Evolutionary conservation across 1,140 invertebrate species (phyloP).

Genomic region (Ruditapes philippinarum): DNA sequence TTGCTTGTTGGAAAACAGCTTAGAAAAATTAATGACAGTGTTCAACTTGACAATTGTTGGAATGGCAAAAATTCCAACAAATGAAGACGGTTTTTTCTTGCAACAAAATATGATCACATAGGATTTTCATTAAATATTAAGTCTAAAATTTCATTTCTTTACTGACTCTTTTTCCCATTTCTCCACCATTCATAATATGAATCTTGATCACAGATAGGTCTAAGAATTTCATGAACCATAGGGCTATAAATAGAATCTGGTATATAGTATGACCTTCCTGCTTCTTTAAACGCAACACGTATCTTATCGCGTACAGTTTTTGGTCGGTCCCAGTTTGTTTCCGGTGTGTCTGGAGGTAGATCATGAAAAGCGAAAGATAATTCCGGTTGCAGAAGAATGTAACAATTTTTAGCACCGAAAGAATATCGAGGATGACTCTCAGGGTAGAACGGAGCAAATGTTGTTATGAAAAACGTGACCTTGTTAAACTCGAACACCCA

Average conservation of each 20-base stretch:
- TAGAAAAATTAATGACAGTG: too few relatives aligned
- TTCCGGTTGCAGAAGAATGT: conserved; percentile 84
- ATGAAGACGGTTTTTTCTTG: too few relatives aligned
- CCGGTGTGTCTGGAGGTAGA: conserved; percentile 79
- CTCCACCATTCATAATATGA: conserved; percentile 78
- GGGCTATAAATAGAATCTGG: conserved; percentile 74
- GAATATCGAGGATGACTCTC: conserved; percentile 77
- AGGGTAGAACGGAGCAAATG: conserved; percentile 84
- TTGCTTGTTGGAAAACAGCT: too few relatives aligned
- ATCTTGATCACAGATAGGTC: conserved; percentile 70
- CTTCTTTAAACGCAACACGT: conserved; percentile 79
- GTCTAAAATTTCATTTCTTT: too few relatives aligned
- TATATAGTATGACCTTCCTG: conserved; percentile 79
- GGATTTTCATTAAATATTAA: too few relatives aligned
- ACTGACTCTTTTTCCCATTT: background rate
- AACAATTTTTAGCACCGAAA: conserved; percentile 78
- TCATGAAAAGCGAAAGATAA: conserved; percentile 84
- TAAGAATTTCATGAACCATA: conserved; percentile 83
- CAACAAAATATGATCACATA: too few relatives aligned
- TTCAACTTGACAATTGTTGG: too few relatives aligned
- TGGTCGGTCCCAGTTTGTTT: conserved; percentile 83
- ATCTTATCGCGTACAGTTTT: conserved; percentile 82
- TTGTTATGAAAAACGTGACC: conserved; percentile 84
- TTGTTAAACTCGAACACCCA: conserved; percentile 85
- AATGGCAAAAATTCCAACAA: too few relatives aligned